These are phyloP conservation scores for Fragum whitleyi DNA, from an alignment of 2,888 invertebrate genomes.

Conservation along the genomic window DNA sequence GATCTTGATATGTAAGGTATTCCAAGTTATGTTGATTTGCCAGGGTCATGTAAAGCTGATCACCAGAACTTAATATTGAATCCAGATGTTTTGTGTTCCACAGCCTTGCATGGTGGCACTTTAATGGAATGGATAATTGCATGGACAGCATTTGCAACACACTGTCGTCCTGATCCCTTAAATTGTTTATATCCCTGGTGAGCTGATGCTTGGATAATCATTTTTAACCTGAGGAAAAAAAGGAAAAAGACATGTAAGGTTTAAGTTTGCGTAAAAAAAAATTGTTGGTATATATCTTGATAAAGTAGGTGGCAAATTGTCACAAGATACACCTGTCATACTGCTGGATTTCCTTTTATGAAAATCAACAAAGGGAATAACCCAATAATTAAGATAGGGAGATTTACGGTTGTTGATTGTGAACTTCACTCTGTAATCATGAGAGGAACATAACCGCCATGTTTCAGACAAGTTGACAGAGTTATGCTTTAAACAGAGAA, in stretches of 20 bases:
- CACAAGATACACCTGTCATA: no score
- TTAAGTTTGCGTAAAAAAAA: no score
- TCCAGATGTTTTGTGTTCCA: slow-evolving; percentile 1
- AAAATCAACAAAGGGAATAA: no score
- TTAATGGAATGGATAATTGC: slow-evolving; percentile 13
- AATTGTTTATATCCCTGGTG: slow-evolving; percentile 3
- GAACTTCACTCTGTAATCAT: no score
- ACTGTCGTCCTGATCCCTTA: slow-evolving; percentile 17
- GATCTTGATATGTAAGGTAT: slow-evolving; percentile 7
- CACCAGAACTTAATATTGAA: neutral
- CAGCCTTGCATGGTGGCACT: neutral
- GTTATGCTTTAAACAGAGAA: neutral
- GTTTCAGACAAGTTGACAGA: no score
- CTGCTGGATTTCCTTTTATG: no score
- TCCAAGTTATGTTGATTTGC: neutral
- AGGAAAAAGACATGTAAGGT: neutral
- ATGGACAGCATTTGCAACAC: neutral
- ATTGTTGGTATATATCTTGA: no score
- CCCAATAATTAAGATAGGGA: neutral
- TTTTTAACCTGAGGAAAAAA: slow-evolving; percentile 11
- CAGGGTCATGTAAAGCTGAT: neutral
- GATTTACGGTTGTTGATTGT: neutral
- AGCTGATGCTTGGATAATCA: slow-evolving; percentile 6
- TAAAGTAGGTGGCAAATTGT: no score
- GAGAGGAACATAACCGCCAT: no score